Base-by-base conservation (phyloP, 2,797 vertebrate genomes). In the Microctenopoma stevenorrisi region DNA sequence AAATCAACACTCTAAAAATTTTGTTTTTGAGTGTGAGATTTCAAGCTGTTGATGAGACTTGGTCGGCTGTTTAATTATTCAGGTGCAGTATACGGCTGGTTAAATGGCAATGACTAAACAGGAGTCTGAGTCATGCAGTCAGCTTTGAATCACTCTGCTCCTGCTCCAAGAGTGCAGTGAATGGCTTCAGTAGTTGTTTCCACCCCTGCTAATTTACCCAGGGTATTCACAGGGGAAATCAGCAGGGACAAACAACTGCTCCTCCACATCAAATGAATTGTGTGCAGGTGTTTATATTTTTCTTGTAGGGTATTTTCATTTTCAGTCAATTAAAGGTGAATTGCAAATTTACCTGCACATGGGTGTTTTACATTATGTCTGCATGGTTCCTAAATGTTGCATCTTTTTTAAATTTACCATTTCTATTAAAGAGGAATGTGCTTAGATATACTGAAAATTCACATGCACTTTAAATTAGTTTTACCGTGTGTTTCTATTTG, bases 41-140 rank as follows among this genome's bases (percentile, higher is more conserved):
- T 74, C 2, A 3, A 81, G 69, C 75, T 33, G 46, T 28, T 51
- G 64, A 78, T n/a, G 22, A 37, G 68, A 70, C 72, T 54, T 44
- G 68, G 22, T 22, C 22, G 22, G 60, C 58, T 69, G 79, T 86
- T 46, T 69, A 87, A 87, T 88, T 80, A 88, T 89, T 89, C 80
- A 85, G 76, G 72, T 77, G 83, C 69, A 72, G 74, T 56, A 76
- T 77, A 75, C 26, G 74, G 74, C 77, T 78, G 86, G 69, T 84
- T 90, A 89, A 88, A 90, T 81, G 88, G 61, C 11, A 22, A 74
- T 47, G 82, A 74, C 79, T 84, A 84, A 89, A 91, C 83, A 86
- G 82, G 66, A 78, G 78, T 75, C 56, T 86, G 89, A 91, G 63
- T 91, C 90, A 89, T 86, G 71, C 64, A 52, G 55, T 49, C 70